phyloP scores from a whole-genome alignment of 1,140 invertebrate species.

The Leguminivora glycinivorella region DNA sequence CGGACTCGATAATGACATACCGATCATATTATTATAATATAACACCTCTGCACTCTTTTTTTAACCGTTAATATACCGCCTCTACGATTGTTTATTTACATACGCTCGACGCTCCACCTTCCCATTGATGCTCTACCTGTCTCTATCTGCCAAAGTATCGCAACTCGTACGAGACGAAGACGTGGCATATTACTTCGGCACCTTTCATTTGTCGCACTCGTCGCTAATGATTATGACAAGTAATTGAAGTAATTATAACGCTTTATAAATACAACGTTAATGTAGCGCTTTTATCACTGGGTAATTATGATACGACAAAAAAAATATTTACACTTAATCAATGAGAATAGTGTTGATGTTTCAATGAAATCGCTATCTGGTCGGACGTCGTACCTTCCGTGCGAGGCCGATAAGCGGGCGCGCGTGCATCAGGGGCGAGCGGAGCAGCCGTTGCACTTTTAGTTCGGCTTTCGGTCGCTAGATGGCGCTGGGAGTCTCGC shows the following conservation, averaged over 20 bases:
- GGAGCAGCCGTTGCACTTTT: conserved; percentile 34
- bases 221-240: conserved; percentile 6
- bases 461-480: conserved; percentile 60
- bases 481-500: conserved; percentile 56
- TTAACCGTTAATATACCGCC: conserved; percentile 31
- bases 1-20: conserved; percentile 37
- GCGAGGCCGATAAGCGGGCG: neutral
- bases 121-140: conserved; percentile 55
- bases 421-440: conserved; percentile 8
- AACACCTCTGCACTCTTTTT: conserved; percentile 31
- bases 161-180: conserved; percentile 6
- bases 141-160: conserved; percentile 54
- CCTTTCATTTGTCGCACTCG: conserved; percentile 1
- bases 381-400: conserved; percentile 17
- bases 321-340: conserved; percentile 10
- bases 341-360: conserved; percentile 22
- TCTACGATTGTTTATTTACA: conserved; percentile 46
- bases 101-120: conserved; percentile 59
- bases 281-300: conserved; percentile 6
- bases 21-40: conserved; percentile 28
- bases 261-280: neutral
- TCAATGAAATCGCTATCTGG: conserved; percentile 17
- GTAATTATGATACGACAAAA: conserved; percentile 10
- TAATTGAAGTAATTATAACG: conserved; percentile 10
- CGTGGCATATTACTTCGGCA: conserved; percentile 2